Conservation (phyloP, 2,113 vertebrate genomes). For the Naja naja region DNA sequence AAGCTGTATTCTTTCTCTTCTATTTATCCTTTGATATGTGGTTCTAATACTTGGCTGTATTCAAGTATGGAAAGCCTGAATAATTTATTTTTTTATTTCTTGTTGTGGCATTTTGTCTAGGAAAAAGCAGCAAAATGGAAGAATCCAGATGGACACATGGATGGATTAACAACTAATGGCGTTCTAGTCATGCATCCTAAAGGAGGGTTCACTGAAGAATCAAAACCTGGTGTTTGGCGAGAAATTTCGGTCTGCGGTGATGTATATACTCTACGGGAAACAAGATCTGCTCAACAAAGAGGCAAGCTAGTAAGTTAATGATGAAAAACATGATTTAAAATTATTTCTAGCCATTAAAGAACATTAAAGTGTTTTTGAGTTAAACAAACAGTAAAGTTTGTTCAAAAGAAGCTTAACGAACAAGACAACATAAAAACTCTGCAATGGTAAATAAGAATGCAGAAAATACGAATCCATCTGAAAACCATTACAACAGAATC, state of each 20-base stretch:
- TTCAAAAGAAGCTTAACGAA: not conserved
- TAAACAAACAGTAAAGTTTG: not conserved
- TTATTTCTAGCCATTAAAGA: not conserved
- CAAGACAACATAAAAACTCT: not conserved
- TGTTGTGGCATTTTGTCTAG: constrained; percentile 65
- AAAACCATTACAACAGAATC: not conserved
- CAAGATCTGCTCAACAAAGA: constrained; percentile 91
- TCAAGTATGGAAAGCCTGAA: not conserved
- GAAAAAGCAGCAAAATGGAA: constrained; percentile 99
- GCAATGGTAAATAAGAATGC: not conserved
- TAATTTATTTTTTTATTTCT: not conserved
- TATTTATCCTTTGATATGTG: not conserved
- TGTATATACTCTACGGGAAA: constrained; percentile 94
- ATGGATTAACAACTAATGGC: constrained; percentile 94
- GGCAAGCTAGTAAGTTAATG: constrained; percentile 87
- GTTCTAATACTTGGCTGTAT: not conserved
- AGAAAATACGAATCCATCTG: not conserved
- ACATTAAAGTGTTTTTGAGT: not conserved
- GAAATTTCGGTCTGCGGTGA: constrained; percentile 98
- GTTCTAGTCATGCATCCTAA: constrained; percentile 96
- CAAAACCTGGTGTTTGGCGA: constrained; percentile 91
- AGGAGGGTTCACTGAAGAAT: constrained; percentile 94
- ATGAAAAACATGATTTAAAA: not conserved
- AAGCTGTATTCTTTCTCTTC: not conserved
- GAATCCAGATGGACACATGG: constrained; percentile 98